Evolutionary conservation across 2,797 vertebrate species (phyloP).

Genomic region (Spea hammondii): DNA sequence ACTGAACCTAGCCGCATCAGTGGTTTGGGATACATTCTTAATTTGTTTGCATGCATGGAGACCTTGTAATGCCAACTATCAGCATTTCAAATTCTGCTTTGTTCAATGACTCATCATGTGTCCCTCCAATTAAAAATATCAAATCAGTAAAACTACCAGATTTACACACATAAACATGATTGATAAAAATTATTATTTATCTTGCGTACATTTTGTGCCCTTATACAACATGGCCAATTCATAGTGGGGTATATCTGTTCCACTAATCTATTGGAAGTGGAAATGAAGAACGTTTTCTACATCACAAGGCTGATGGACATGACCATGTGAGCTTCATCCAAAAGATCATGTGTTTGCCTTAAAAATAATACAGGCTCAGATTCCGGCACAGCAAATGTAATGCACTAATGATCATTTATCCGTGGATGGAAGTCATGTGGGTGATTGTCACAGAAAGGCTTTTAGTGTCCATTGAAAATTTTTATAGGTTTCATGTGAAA

Average conservation of each 20-base stretch:
- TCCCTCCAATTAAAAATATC: too few species aligned
- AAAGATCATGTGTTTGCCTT: slow-evolving; percentile 21
- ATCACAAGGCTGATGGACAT: neutral
- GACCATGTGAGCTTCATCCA: neutral
- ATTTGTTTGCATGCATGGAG: too few species aligned
- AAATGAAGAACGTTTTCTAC: neutral
- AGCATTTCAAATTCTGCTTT: too few species aligned
- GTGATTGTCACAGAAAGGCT: neutral
- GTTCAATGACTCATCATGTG: too few species aligned
- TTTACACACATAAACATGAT: too few species aligned
- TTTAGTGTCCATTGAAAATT: slow-evolving; percentile 1
- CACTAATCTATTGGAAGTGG: neutral
- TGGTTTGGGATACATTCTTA: too few species aligned
- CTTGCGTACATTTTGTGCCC: too few species aligned
- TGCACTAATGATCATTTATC: slow-evolving; percentile 13
- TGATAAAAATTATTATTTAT: too few species aligned
- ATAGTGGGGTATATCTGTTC: neutral
- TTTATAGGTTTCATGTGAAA: neutral
- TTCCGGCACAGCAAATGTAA: slow-evolving; percentile 25
- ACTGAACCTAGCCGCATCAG: too few species aligned
- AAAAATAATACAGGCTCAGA: neutral
- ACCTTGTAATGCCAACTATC: too few species aligned
- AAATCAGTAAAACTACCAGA: too few species aligned
- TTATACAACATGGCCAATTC: too few species aligned
- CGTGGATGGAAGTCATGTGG: neutral